phyloP scores from a whole-genome alignment of 2,888 invertebrate genomes.

The Cephalotes varians region DNA sequence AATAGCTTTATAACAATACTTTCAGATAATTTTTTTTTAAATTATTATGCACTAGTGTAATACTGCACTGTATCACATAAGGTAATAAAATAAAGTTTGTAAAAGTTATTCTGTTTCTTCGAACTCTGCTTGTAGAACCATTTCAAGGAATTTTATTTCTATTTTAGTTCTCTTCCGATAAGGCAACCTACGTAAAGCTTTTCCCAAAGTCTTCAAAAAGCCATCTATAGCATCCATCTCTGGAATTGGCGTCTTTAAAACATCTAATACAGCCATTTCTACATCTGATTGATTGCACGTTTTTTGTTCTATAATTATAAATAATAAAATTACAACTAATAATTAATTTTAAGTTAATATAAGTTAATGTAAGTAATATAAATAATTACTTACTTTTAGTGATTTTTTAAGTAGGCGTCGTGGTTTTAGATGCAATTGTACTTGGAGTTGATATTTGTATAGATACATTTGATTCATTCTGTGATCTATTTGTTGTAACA shows the following conservation, averaged over 20 bases:
- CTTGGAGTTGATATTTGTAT: not conserved
- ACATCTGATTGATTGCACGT: not conserved
- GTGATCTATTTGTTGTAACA: not conserved
- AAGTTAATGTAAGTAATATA: not conserved
- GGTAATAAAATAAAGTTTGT: too few species aligned
- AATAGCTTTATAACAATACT: too few species aligned
- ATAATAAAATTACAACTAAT: not conserved
- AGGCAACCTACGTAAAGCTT: not conserved
- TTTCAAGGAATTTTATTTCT: not conserved
- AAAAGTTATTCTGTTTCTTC: not conserved
- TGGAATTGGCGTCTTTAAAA: slow-evolving; percentile 14
- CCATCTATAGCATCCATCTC: not conserved
- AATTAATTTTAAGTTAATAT: not conserved
- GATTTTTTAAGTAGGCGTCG: too few species aligned
- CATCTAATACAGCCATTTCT: slow-evolving; percentile 5
- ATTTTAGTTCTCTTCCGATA: not conserved
- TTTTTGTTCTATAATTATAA: not conserved
- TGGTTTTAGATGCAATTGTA: not conserved
- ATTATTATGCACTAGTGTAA: too few species aligned
- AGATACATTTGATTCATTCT: not conserved
- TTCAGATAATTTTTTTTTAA: too few species aligned
- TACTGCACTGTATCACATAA: too few species aligned
- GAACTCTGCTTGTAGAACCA: not conserved
- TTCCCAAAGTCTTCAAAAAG: slow-evolving; percentile 3
- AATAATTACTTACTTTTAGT: too few species aligned